Evolutionary conservation across 1,140 invertebrate species (phyloP).

Genomic region (Argopecten irradians): DNA sequence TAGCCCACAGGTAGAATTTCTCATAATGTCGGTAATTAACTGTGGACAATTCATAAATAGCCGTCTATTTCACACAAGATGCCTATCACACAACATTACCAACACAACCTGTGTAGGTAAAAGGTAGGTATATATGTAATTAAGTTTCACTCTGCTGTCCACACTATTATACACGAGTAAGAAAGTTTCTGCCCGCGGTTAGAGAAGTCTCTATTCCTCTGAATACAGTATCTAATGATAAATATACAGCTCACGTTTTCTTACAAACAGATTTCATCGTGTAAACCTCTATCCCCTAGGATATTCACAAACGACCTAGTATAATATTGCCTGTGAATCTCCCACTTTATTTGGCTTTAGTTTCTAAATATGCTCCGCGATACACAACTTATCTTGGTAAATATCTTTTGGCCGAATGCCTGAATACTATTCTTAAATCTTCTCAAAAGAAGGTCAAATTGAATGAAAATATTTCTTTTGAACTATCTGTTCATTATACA

Average conservation of each 20-base stretch:
- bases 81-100: background rate
- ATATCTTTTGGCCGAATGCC: background rate
- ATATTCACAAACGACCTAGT: background rate
- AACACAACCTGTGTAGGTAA: background rate
- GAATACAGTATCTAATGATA: background rate
- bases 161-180: background rate
- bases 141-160: background rate
- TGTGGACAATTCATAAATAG: background rate
- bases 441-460: background rate
- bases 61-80: background rate
- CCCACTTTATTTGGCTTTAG: background rate
- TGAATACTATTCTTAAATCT: conserved; percentile 2
- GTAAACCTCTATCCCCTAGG: background rate
- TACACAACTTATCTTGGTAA: background rate
- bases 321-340: background rate
- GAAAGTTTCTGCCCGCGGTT: background rate
- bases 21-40: background rate
- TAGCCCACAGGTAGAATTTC: background rate
- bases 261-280: background rate
- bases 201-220: background rate
- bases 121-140: conserved; percentile 2
- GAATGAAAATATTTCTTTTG: background rate
- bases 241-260: background rate
- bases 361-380: background rate
- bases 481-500: background rate